Evolutionary conservation across 1,140 invertebrate species (phyloP).

Genomic region (Lordiphosa stackelbergi): DNA sequence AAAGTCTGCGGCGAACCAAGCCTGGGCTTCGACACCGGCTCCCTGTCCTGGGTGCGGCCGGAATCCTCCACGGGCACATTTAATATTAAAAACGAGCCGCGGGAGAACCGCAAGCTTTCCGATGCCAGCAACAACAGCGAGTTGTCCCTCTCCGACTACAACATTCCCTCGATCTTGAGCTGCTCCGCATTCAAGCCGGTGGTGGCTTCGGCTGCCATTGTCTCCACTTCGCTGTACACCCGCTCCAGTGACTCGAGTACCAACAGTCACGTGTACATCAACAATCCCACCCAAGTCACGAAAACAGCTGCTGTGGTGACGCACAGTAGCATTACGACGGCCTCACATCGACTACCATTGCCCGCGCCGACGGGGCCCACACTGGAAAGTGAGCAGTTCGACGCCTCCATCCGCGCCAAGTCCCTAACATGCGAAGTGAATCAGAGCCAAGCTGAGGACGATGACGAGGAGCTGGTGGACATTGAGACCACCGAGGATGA

Average conservation of each 20-base stretch:
- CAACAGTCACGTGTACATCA: slow-evolving; percentile 32
- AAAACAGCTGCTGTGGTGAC: slow-evolving; percentile 76
- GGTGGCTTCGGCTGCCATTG: slow-evolving; percentile 48
- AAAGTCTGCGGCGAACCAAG: slow-evolving; percentile 17
- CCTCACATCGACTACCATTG: slow-evolving; percentile 17
- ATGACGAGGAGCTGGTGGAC: slow-evolving; percentile 81
- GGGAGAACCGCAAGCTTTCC: slow-evolving; percentile 17
- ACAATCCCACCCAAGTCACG: slow-evolving; percentile 70
- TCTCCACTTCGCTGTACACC: slow-evolving; percentile 53
- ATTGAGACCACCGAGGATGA: slow-evolving; percentile 81
- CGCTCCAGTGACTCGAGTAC: slow-evolving; percentile 40
- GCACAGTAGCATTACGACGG: slow-evolving; percentile 36
- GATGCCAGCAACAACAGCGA: slow-evolving; percentile 16
- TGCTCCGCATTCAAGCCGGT: slow-evolving; percentile 84
- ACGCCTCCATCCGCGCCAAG: background rate
- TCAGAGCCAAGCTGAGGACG: slow-evolving; percentile 78
- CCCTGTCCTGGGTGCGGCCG: slow-evolving; percentile 80
- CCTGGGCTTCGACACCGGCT: slow-evolving; percentile 80
- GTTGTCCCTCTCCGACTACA: slow-evolving; percentile 27
- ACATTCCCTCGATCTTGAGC: slow-evolving; percentile 53
- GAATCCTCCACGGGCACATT: slow-evolving; percentile 23
- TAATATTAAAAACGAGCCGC: slow-evolving; percentile 35
- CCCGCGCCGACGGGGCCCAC: slow-evolving; percentile 1
- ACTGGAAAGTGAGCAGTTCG: slow-evolving; percentile 14
- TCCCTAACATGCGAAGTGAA: background rate